These are phyloP conservation scores for Cyprinodon variegatus DNA, from an alignment of 2,113 vertebrate genomes.

Conservation along the genomic window DNA sequence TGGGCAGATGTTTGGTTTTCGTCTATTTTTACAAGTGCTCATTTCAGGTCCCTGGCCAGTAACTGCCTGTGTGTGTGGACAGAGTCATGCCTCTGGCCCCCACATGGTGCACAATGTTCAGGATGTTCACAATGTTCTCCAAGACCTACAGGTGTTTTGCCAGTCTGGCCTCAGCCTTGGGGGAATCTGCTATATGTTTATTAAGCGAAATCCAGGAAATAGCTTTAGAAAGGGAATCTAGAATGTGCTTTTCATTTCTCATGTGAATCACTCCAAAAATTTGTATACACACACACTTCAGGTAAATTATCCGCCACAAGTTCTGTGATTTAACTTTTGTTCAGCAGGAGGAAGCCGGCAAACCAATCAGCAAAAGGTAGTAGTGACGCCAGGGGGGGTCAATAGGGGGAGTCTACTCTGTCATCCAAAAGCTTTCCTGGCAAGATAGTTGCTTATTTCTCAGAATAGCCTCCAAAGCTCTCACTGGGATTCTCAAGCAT, in stretches of 20 bases:
- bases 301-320: conserved; percentile 54
- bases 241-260: not conserved
- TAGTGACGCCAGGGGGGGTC: too few species aligned
- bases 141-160: conserved; percentile 68
- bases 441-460: conserved; percentile 75
- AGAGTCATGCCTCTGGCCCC: conserved; percentile 54
- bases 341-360: conserved; percentile 60
- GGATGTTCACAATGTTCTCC: conserved; percentile 18
- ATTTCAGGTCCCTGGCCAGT: conserved; percentile 62
- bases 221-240: not conserved
- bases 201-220: not conserved
- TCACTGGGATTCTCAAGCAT: conserved; percentile 70
- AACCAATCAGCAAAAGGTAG: conserved; percentile 60
- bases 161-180: conserved; percentile 20
- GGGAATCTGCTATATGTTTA: conserved; percentile 8
- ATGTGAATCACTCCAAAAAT: not conserved
- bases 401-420: conserved; percentile 59
- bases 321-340: conserved; percentile 72
- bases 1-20: conserved; percentile 66
- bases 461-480: conserved; percentile 54
- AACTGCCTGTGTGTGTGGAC: conserved; percentile 54
- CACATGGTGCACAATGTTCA: conserved; percentile 63
- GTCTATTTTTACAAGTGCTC: conserved; percentile 75
- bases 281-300: not conserved
- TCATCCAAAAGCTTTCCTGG: conserved; percentile 77